A percentile compares a stretch with the other conserved stretches of the same genome.
Conservation (phyloP, 2,888 invertebrate species). For the Plusia festucae region DNA sequence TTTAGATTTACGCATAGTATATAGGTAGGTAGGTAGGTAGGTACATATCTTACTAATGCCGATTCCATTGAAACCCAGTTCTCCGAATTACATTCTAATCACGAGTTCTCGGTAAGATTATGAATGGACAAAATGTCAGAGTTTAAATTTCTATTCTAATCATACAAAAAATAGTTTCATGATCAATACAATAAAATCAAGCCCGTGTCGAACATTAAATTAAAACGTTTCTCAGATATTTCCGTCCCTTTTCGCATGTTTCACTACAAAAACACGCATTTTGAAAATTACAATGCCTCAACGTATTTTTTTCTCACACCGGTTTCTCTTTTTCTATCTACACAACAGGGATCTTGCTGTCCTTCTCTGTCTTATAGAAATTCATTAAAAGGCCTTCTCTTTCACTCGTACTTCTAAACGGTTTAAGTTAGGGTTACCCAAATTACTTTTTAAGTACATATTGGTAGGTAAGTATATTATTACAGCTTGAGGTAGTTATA, state of each 20-base stretch:
- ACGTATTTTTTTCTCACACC: conserved; percentile 60
- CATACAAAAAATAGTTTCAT: conserved; percentile 3
- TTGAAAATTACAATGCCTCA: conserved; percentile 49
- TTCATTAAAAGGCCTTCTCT: conserved; percentile 55
- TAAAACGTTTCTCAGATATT: conserved; percentile 6
- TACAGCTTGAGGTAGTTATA: no score
- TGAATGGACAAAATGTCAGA: conserved; percentile 49
- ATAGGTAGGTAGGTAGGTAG: no score
- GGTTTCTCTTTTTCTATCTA: conserved; percentile 62
- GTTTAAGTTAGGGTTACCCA: conserved; percentile 57
- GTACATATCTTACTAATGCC: conserved; percentile 39
- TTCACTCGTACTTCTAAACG: conserved; percentile 59
- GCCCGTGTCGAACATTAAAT: neutral
- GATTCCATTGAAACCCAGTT: conserved; percentile 48
- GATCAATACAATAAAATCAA: conserved; percentile 16
- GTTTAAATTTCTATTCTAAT: conserved; percentile 23
- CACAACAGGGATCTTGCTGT: conserved; percentile 61
- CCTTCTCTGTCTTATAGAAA: conserved; percentile 54
- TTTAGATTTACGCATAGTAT: conserved; percentile 12
- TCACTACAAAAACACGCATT: conserved; percentile 32
- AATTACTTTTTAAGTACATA: conserved; percentile 27
- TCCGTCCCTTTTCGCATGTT: conserved; percentile 8
- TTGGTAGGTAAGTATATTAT: no score
- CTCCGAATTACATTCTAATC: conserved; percentile 55
- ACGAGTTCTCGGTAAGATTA: conserved; percentile 23